A percentile compares a stretch with the other conserved stretches of the same genome.
Conservation (phyloP, 2,113 vertebrate genomes). For the Varanus komodoensis region DNA sequence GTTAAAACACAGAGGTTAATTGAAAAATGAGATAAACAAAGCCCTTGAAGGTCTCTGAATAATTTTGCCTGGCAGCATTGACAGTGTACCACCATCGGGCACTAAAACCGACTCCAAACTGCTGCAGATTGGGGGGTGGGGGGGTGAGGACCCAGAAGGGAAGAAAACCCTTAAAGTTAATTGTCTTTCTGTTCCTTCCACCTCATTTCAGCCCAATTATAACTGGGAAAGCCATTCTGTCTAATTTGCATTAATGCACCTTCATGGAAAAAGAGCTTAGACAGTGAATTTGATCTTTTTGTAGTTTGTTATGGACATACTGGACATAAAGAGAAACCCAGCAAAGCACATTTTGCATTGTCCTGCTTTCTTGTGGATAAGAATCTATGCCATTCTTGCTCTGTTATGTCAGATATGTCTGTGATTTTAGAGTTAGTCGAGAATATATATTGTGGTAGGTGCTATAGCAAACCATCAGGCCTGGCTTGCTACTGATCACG, state of each 20-base stretch:
- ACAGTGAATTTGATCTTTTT: conserved; percentile 57
- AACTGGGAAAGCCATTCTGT: conserved; percentile 81
- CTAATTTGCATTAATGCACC: conserved; percentile 80
- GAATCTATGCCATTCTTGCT: background rate
- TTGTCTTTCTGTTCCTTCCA: conserved; percentile 91
- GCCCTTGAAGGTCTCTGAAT: conserved; percentile 80
- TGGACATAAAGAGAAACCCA: conserved; percentile 60
- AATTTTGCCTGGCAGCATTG: conserved; percentile 85
- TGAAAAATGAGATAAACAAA: conserved; percentile 98
- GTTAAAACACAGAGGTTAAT: conserved; percentile 94
- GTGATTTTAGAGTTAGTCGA: conserved; percentile 4
- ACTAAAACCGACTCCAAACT: conserved; percentile 82
- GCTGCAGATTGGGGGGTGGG: conserved; percentile 80
- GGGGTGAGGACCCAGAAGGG: background rate
- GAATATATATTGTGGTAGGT: background rate
- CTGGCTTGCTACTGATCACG: background rate
- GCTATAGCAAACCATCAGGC: background rate
- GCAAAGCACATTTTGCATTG: conserved; percentile 36
- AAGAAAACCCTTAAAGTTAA: conserved; percentile 76
- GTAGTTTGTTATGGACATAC: conserved; percentile 55
- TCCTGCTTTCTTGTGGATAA: conserved; percentile 25
- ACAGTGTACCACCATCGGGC: conserved; percentile 69
- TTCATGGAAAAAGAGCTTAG: conserved; percentile 76
- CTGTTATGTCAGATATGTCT: conserved; percentile 17
- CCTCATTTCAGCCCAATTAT: conserved; percentile 91